Base-by-base conservation (phyloP, 2,888 invertebrate genomes). In the Dermolepida albohirtum region DNA sequence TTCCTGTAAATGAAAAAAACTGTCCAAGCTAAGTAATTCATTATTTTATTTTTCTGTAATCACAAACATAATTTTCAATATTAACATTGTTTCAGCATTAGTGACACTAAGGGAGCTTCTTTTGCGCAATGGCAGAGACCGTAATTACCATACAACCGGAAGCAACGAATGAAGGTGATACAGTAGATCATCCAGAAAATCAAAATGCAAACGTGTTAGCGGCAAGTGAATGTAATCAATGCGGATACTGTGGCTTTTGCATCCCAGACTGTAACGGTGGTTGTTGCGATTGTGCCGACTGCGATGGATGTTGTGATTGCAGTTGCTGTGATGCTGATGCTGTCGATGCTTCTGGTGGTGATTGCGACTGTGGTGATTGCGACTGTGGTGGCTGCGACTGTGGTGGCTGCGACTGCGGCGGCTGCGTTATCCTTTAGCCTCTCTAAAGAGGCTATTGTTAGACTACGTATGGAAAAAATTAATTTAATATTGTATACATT, bases 61-160 rank as follows among this genome's bases (percentile, higher is more conserved):
- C n/a, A n/a, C n/a, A n/a, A n/a, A n/a, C n/a, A n/a, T n/a, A n/a
- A n/a, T n/a, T n/a, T n/a, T n/a, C n/a, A n/a, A n/a, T n/a, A n/a
- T n/a, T n/a, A n/a, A n/a, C 10, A 1, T 34, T 34, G 34, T 34
- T 34, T 1, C 34, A 34, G 34, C 6, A 34, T 34, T 22, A 1
- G 1, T 34, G 6, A 34, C 34, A 34, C 6, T 6, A 34, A 34
- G 22, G 6, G 4, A 34, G 6, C 34, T 34, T 34, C 6, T 34
- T 5, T 34, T 34, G 8, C 6, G 7, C 17, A 55, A 40, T 55
- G 39, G 8, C 17, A 17, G 41, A 40, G 17, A 7, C 54, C 2
- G 54, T 55, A 17, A 17, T 55, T 11, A 41, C 40, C 10, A 16
- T 11, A 6, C 54, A 55, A 55, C 54, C 54, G 5, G 22, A 10